These are phyloP conservation scores for Norana najaformis DNA, from an alignment of 2,888 invertebrate genomes.

Conservation along the genomic window DNA sequence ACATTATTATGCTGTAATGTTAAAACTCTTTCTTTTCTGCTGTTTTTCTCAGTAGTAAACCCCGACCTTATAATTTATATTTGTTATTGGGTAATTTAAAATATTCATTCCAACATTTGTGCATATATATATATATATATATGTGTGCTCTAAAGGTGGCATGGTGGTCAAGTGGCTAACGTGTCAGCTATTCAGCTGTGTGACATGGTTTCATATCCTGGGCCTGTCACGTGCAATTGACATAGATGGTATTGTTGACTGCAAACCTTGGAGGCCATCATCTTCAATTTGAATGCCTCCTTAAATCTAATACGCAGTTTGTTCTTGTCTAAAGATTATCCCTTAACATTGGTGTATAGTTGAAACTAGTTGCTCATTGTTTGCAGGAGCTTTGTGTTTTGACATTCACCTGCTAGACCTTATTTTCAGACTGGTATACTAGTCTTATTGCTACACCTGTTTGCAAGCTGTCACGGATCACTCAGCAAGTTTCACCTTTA, in stretches of 20 bases:
- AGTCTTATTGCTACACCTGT: too few species aligned
- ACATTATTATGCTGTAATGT: neutral
- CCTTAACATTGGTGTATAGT: neutral
- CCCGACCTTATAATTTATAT: neutral
- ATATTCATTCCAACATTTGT: too few species aligned
- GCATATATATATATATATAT: neutral
- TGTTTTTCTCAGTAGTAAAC: neutral
- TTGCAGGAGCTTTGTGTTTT: neutral
- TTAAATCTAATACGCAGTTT: too few species aligned
- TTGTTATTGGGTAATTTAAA: too few species aligned
- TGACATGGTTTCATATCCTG: too few species aligned
- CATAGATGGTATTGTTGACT: too few species aligned
- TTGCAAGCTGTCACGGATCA: neutral
- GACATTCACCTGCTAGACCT: neutral
- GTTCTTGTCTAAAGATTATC: neutral
- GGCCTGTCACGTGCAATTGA: too few species aligned
- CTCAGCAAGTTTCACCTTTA: neutral
- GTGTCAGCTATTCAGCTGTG: too few species aligned
- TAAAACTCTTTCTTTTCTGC: neutral
- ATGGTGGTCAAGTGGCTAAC: too few species aligned
- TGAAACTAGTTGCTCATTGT: neutral
- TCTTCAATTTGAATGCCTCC: too few species aligned
- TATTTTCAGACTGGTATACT: neutral
- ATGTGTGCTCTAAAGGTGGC: neutral
- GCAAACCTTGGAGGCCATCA: too few species aligned